These are phyloP conservation scores for Cephus cinctus DNA, from an alignment of 1,140 invertebrate species.

Conservation along the genomic window DNA sequence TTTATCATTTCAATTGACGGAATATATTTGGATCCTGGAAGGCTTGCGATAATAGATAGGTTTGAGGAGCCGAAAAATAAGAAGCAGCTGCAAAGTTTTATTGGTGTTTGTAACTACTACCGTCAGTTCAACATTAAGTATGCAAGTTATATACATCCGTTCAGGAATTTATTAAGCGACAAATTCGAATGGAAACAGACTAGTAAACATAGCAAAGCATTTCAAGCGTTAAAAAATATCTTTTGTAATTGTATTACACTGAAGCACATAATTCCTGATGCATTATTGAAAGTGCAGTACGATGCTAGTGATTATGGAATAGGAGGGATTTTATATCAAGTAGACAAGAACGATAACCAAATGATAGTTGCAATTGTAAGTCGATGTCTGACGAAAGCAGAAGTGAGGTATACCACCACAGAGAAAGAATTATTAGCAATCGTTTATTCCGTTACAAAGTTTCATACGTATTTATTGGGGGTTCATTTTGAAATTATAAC, in stretches of 20 bases:
- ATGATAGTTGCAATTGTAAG: conserved; percentile 12
- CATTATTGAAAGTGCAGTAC: conserved; percentile 1
- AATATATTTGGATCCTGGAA: conserved; percentile 33
- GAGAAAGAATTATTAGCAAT: conserved; percentile 19
- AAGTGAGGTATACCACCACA: conserved; percentile 14
- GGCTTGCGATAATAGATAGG: conserved; percentile 30
- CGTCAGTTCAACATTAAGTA: conserved; percentile 31
- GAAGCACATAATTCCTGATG: conserved; percentile 1
- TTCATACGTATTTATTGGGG: conserved; percentile 9
- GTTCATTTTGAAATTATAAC: conserved; percentile 8
- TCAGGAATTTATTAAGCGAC: conserved; percentile 24
- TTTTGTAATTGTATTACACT: not conserved
- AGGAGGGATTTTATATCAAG: not conserved
- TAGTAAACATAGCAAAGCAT: conserved; percentile 1
- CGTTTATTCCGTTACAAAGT: conserved; percentile 14
- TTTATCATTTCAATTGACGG: conserved; percentile 23
- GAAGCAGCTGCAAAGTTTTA: conserved; percentile 37
- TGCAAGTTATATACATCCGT: conserved; percentile 17
- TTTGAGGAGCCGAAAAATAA: conserved; percentile 34
- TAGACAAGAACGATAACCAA: not conserved
- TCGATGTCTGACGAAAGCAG: conserved; percentile 1
- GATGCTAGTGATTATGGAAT: conserved; percentile 9
- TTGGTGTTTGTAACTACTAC: conserved; percentile 41
- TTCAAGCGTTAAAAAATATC: conserved; percentile 9
- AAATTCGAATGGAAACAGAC: conserved; percentile 5